Base-by-base conservation (phyloP, 1,140 invertebrate species). In the Atta colombica region DNA sequence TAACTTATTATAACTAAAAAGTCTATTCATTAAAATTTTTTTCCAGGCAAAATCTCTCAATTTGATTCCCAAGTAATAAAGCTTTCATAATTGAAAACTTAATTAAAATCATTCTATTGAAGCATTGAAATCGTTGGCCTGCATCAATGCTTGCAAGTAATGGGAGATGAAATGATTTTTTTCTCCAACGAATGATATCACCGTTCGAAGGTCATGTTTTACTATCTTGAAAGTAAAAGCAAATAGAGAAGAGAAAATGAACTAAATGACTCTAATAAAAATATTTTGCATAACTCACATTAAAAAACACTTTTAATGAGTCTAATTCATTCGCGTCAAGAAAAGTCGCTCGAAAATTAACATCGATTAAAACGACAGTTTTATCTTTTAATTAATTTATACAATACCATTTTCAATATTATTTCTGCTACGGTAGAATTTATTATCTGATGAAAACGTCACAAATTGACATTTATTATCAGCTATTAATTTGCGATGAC, bases 221-320 rank as follows among this genome's bases (percentile, higher is more conserved):
- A n/a, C 28, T 39, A 18, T 0, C 31, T 75, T 71, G 39, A 60
- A 89, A 85, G 87, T 85, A 81, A 88, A 88, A 89, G 87, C 31
- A 25, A 78, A 72, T 21, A 31, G 25, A 25, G 25, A 25, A 66
- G 28, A 31, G 35, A 1, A 39, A 25, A 25, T 25, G 25, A 25
- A 16, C 10, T 7, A 28, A 18, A 55, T 31, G 49, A 18, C 12
- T 45, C 39, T 21, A 53, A 58, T 66, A 60, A 72, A 82, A 63
- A 77, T 51, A 82, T 77, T 81, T 72, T 55, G 18, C 28, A 12
- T n/a, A 10, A 58, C 10, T 74, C 10, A 39, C 35, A 45, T 21
- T 81, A 71, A 71, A 58, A 81, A 21, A 10, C 12, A 71, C 39
- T 14, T 39, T 1, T 39, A 39, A 39, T 0, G 35, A 39, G 35